These are phyloP conservation scores for Agelaius phoeniceus DNA, from an alignment of 2,113 vertebrate species.

Conservation along the genomic window DNA sequence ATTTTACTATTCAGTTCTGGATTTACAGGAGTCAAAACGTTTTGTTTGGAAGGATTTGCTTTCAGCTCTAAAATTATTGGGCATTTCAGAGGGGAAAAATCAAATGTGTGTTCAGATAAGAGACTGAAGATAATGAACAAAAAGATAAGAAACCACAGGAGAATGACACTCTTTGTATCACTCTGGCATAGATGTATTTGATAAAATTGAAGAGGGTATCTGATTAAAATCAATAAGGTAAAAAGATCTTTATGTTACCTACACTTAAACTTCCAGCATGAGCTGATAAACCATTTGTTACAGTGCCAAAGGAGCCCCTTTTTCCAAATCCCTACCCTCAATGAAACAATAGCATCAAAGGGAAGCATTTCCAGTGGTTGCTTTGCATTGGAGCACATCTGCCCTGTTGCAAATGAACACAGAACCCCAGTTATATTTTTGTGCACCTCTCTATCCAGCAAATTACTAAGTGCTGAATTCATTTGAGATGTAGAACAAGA, in stretches of 20 bases:
- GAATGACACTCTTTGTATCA: neutral
- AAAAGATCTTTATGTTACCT: neutral
- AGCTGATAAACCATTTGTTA: neutral
- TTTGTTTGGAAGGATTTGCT: neutral
- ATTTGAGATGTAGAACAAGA: neutral
- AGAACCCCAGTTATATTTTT: neutral
- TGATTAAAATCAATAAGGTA: neutral
- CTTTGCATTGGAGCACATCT: neutral
- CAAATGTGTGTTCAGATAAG: neutral
- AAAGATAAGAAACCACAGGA: neutral
- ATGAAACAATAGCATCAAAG: neutral
- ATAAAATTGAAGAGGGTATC: neutral
- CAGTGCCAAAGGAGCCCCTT: neutral
- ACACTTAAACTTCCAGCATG: neutral
- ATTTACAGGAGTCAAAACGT: neutral
- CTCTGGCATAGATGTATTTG: neutral
- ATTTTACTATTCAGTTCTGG: neutral
- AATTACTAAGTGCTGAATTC: neutral
- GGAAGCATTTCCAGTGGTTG: neutral
- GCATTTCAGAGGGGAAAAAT: neutral
- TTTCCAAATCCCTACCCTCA: neutral
- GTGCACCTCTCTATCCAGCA: neutral
- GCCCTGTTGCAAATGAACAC: neutral
- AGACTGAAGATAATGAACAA: neutral
- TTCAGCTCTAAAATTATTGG: neutral